Evolutionary conservation across 2,888 invertebrate genomes (phyloP).

Genomic region (Papilio protenor): DNA sequence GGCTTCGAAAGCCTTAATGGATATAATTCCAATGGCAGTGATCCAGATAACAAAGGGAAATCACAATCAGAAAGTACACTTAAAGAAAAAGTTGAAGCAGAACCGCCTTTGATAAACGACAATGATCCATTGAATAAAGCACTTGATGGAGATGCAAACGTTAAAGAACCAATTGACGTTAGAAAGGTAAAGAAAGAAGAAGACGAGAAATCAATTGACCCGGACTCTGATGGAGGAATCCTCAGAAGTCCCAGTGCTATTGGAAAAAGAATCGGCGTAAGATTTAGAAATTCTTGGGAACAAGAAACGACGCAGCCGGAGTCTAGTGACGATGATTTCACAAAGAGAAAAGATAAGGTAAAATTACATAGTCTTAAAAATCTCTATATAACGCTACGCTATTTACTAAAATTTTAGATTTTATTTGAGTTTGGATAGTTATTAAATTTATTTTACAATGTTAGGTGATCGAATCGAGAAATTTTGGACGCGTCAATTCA

Average conservation of each 20-base stretch:
- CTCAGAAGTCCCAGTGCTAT: conserved; percentile 66
- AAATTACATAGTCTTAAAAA: conserved; percentile 31
- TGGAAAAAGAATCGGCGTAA: conserved; percentile 69
- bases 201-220: conserved; percentile 71
- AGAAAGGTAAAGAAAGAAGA: conserved; percentile 70
- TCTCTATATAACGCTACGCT: conserved; percentile 16
- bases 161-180: conserved; percentile 37
- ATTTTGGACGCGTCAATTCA: conserved; percentile 62
- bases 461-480: conserved; percentile 69
- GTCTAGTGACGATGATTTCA: conserved; percentile 72
- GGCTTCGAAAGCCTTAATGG: conserved; percentile 94
- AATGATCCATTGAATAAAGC: conserved; percentile 48
- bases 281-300: conserved; percentile 75
- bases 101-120: conserved; percentile 41
- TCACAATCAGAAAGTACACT: conserved; percentile 50
- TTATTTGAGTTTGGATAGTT: conserved; percentile 43
- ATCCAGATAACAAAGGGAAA: conserved; percentile 63
- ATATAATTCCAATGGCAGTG: conserved; percentile 89
- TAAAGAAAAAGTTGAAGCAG: conserved; percentile 47
- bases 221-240: conserved; percentile 69
- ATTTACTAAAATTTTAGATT: conserved; percentile 31
- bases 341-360: conserved; percentile 75
- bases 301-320: conserved; percentile 64
- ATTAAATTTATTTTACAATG: conserved; percentile 61
- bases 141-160: conserved; percentile 46